Evolutionary conservation across 2,888 invertebrate genomes (phyloP), one percentile per base, ranked within the genome.

Genomic region (Pollenia angustigena): DNA sequence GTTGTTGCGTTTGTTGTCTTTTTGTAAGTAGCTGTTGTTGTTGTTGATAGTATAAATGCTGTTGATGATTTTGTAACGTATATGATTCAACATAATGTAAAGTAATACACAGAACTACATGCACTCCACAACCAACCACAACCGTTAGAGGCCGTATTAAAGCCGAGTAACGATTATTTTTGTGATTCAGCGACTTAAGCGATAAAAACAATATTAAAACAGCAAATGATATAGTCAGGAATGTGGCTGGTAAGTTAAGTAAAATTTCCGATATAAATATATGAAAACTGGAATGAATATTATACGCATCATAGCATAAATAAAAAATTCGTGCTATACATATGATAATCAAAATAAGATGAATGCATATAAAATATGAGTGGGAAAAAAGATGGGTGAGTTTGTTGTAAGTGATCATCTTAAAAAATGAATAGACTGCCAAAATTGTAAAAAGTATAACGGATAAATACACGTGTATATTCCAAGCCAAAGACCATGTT

Each of bases 271-370:
- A 97, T 48, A 97, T 94, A 85, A 96, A 96, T 66, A 95, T 94
- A 83, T 97, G 97, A 91, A 98, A 95, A 0, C 96, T 97, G 85
- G 95, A 95, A 86, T 96, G 96, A n/a, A 97, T 95, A 91, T 98
- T 98, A 92, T 98, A 98, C 0, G 98, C 97, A 93, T 98, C 98
- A 91, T 98, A 97, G 89, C 98, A 97, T 89, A 98, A 95, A 91
- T 97, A 98, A 90, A 97, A 96, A 89, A 97, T 97, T 71, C 97
- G 95, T 91, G 97, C 94, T 18, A 96, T 95, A 91, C 98, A 97
- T 60, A 98, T 96, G 12, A 96, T 94, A 11, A 98, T 97, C 79
- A 98, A 93, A 89, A 98, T 95, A 69, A 97, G 93, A 93, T 98
- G 97, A 32, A 98, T 95, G 52, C 97, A 96, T 42, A 98, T 95